These are phyloP conservation scores for Notolepis coatsorum DNA, from an alignment of 2,797 vertebrate genomes.

Conservation along the genomic window DNA sequence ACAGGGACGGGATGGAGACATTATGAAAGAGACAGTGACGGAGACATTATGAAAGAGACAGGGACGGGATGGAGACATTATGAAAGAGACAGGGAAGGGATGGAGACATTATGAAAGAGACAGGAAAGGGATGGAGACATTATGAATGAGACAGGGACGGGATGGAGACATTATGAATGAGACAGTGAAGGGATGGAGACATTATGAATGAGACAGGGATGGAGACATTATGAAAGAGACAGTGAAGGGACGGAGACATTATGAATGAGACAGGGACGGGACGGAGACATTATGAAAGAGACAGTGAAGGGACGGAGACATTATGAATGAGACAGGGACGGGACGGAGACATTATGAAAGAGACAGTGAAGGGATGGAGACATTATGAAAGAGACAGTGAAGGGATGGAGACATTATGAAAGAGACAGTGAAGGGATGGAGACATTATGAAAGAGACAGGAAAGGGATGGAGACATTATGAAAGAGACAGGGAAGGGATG, in stretches of 20 bases:
- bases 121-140: neutral
- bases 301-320: neutral
- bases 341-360: conserved; percentile 22
- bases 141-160: too few relatives aligned
- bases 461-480: conserved; percentile 38
- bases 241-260: too few relatives aligned
- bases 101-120: conserved; percentile 12
- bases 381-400: too few relatives aligned
- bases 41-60: neutral
- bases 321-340: too few relatives aligned
- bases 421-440: neutral
- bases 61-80: too few relatives aligned
- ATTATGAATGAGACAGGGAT: conserved; percentile 35
- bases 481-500: neutral
- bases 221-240: conserved; percentile 5
- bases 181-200: conserved; percentile 21
- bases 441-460: too few relatives aligned
- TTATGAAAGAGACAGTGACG: conserved; percentile 49
- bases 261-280: too few relatives aligned
- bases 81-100: conserved; percentile 48
- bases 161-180: conserved; percentile 14
- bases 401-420: conserved; percentile 31
- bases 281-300: conserved; percentile 14
- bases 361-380: neutral
- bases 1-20: neutral